Conservation (phyloP, 2,113 vertebrate species). For the Scomber japonicus region DNA sequence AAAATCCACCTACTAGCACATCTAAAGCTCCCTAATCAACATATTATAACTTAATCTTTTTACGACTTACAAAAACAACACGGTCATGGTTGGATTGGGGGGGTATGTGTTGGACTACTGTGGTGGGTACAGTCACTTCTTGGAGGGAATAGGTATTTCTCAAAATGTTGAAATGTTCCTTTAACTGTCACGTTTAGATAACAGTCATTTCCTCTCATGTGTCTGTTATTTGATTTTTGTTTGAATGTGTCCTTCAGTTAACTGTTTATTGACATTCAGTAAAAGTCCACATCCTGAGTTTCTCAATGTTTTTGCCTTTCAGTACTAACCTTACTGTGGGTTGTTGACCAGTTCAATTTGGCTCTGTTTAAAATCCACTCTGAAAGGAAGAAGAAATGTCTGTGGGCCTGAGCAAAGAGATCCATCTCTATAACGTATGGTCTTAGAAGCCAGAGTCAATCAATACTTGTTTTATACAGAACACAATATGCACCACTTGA, state of each 20-base stretch:
- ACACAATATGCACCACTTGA: constrained; percentile 4
- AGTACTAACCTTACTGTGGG: neutral
- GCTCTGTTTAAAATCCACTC: neutral
- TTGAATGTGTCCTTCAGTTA: neutral
- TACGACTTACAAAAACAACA: no score
- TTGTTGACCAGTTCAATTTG: neutral
- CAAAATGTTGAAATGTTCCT: no score
- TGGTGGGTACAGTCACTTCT: no score
- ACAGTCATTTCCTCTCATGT: no score
- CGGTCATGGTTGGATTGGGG: no score
- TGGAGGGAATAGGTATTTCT: no score
- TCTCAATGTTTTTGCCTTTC: neutral
- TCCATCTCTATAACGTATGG: neutral
- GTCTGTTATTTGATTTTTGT: neutral
- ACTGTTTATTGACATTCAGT: neutral
- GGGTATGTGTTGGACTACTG: no score
- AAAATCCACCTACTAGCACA: no score
- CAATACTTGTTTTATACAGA: constrained; percentile 33
- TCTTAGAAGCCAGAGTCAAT: neutral
- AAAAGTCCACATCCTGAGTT: neutral
- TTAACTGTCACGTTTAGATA: no score
- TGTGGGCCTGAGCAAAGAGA: neutral
- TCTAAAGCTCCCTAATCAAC: no score
- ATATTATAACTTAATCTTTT: no score
- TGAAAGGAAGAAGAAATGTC: neutral